Percentiles rank a stretch among this genome's conserved stretches.
Evolutionary conservation across 2,113 vertebrate genomes (phyloP).

Genomic region (Psittacara wagleri): DNA sequence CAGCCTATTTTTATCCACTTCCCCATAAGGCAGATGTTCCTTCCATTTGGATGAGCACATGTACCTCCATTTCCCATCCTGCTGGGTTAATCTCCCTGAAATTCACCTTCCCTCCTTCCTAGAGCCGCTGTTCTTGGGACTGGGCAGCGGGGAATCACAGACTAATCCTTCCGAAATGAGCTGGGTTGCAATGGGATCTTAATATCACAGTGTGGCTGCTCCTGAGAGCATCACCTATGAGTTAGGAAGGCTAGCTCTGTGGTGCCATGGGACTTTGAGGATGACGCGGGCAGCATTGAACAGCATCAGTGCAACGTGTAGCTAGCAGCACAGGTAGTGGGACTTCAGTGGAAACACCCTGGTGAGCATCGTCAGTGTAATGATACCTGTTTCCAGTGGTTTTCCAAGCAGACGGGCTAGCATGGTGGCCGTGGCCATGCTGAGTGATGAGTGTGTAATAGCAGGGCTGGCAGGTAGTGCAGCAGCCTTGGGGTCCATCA

Average conservation of each 20-base stretch:
- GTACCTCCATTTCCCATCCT: slow-evolving; percentile 32
- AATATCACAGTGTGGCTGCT: rapidly evolving
- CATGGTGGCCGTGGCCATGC: rapidly evolving
- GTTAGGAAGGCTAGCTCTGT: not conserved
- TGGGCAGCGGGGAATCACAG: not conserved
- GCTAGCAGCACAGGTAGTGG: not conserved
- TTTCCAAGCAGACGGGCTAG: not conserved
- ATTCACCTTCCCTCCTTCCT: slow-evolving; percentile 22
- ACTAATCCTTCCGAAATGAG: slow-evolving; percentile 27
- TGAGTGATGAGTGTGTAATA: slow-evolving; percentile 22
- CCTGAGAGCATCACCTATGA: not conserved
- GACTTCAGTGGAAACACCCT: not conserved
- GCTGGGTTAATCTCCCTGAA: slow-evolving; percentile 52
- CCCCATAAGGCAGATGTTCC: not conserved
- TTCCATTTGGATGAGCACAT: slow-evolving; percentile 4
- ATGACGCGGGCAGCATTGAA: not conserved
- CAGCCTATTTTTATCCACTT: slow-evolving; percentile 48
- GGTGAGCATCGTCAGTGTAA: not conserved
- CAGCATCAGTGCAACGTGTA: not conserved
- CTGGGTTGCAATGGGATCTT: not conserved
- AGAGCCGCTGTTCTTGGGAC: not conserved
- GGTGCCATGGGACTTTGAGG: not conserved
- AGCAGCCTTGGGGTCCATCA: slow-evolving; percentile 13
- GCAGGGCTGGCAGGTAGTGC: slow-evolving; percentile 23
- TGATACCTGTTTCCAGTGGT: not conserved